Evolutionary conservation across 2,888 invertebrate species (phyloP).

Genomic region (Fissipunctia ypsillon): DNA sequence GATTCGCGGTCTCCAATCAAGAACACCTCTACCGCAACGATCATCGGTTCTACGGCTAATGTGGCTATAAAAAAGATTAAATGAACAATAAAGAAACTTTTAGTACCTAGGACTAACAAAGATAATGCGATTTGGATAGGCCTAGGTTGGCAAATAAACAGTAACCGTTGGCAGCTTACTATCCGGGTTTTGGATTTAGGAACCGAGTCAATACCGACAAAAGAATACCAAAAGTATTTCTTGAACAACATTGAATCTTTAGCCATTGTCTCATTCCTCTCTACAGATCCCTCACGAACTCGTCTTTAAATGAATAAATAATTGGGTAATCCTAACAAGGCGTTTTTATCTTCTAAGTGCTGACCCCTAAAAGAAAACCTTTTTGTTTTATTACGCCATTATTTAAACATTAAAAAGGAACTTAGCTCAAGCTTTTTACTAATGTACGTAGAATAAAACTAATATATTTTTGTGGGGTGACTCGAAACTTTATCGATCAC

Average conservation of each 20-base stretch:
- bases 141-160: no score
- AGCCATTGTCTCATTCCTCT: neutral
- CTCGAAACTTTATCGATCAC: neutral
- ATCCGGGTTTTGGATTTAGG: neutral
- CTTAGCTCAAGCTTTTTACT: conserved; percentile 43
- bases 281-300: conserved; percentile 23
- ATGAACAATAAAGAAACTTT: no score
- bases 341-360: conserved; percentile 56
- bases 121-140: no score
- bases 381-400: conserved; percentile 64
- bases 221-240: neutral
- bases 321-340: conserved; percentile 57
- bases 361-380: conserved; percentile 53
- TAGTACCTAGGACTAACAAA: no score
- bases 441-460: conserved; percentile 40
- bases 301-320: conserved; percentile 58
- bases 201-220: neutral
- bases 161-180: neutral
- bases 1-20: no score
- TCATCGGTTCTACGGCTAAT: no score
- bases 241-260: neutral
- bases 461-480: conserved; percentile 1
- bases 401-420: conserved; percentile 57
- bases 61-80: no score
- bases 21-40: no score